Evolutionary conservation across 2,888 invertebrate genomes (phyloP).

Genomic region (Nemapogon koenigi): DNA sequence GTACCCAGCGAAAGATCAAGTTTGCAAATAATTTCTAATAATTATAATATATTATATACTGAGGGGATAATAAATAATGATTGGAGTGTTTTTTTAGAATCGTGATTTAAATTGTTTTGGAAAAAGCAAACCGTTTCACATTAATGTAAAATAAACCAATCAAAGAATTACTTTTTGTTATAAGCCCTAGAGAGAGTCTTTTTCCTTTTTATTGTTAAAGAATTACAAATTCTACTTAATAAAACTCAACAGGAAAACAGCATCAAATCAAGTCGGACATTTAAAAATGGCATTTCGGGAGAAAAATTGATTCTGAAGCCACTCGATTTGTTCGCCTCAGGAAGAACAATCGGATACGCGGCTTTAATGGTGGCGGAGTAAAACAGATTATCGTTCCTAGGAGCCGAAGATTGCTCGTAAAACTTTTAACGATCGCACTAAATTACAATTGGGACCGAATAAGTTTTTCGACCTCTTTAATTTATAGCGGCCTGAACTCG

Average conservation of each 20-base stretch:
- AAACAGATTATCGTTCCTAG: slow-evolving; percentile 35
- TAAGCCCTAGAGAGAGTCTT: too few species aligned
- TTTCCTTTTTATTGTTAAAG: too few species aligned
- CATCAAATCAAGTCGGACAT: slow-evolving; percentile 9
- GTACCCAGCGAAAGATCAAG: too few species aligned
- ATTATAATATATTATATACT: too few species aligned
- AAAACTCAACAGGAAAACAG: slow-evolving; percentile 3
- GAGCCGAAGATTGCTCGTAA: slow-evolving; percentile 44
- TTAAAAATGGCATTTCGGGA: slow-evolving; percentile 4
- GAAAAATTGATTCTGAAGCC: slow-evolving; percentile 12
- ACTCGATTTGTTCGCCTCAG: slow-evolving; percentile 12
- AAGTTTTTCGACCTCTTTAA: slow-evolving; percentile 39
- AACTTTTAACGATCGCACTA: slow-evolving; percentile 44
- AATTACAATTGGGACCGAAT: slow-evolving; percentile 40
- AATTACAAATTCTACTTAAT: too few species aligned
- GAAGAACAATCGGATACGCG: slow-evolving; percentile 15
- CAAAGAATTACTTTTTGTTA: too few species aligned
- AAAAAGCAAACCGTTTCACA: too few species aligned
- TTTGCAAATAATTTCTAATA: too few species aligned
- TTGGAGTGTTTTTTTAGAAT: too few species aligned
- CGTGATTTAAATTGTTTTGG: too few species aligned
- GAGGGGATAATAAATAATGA: too few species aligned
- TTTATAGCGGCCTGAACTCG: slow-evolving; percentile 28
- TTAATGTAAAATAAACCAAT: too few species aligned
- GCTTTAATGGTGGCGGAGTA: slow-evolving; percentile 24